Percentiles rank a stretch among this genome's conserved stretches.
Conservation (phyloP, 2,888 invertebrate genomes). For the Mesoligia furuncula region DNA sequence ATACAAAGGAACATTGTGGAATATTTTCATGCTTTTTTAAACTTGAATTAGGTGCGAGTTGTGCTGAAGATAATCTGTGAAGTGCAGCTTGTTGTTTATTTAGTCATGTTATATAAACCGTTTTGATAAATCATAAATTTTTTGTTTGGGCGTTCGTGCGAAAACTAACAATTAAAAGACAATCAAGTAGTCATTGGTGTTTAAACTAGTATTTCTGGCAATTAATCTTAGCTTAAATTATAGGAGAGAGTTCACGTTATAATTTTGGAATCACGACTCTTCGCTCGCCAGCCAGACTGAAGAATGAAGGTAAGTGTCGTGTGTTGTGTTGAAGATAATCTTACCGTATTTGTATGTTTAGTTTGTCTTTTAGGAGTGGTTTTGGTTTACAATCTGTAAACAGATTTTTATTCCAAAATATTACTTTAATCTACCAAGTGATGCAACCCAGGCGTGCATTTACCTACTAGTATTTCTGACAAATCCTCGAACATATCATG, state of each 20-base stretch:
- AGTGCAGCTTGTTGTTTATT: background rate
- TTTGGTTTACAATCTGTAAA: background rate
- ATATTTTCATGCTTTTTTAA: conserved; percentile 15
- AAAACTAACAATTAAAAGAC: background rate
- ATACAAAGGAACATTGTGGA: conserved; percentile 14
- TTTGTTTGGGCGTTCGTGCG: background rate
- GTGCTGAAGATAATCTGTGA: background rate
- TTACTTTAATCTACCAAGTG: background rate
- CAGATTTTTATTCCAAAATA: background rate
- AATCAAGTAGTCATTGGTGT: background rate
- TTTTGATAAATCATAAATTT: background rate
- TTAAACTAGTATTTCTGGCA: background rate
- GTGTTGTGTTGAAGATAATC: background rate
- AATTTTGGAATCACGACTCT: conserved; percentile 3
- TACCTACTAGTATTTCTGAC: no score
- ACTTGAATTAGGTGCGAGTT: background rate
- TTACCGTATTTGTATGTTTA: background rate
- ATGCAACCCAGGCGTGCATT: background rate
- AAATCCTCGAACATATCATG: background rate
- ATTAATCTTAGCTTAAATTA: conserved; percentile 3
- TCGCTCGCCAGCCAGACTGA: background rate
- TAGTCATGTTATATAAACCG: background rate
- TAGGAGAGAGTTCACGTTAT: conserved; percentile 10
- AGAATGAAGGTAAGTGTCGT: background rate
- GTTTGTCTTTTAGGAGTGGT: background rate